A percentile compares a stretch with the other conserved stretches of the same genome.
phyloP scores from a whole-genome alignment of 2,113 vertebrate species.

The Phalacrocorax pelagicus region DNA sequence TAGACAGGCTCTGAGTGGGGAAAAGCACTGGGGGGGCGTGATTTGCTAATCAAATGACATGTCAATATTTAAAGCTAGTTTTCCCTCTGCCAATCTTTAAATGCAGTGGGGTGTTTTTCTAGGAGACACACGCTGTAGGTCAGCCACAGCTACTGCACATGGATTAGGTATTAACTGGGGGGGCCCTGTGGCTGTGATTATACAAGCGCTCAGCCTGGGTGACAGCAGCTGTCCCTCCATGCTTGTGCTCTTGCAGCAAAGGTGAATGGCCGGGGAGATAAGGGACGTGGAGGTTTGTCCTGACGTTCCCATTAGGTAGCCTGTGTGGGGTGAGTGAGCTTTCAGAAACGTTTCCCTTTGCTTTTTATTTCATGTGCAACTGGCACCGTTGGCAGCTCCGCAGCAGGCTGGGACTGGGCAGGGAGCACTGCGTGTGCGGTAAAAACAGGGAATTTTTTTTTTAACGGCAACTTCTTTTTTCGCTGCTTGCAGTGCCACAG shows the following conservation, averaged over 20 bases:
- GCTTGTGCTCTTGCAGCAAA: background rate
- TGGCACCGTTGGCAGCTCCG: background rate
- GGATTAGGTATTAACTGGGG: slow-evolving; percentile 60
- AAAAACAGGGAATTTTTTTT: background rate
- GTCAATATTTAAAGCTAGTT: background rate
- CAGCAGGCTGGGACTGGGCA: background rate
- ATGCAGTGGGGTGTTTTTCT: background rate
- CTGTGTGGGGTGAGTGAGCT: background rate
- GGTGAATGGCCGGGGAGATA: background rate
- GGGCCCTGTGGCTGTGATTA: slow-evolving; percentile 30
- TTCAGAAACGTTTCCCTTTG: background rate
- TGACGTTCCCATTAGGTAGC: background rate
- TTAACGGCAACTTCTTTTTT: background rate
- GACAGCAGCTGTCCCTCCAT: background rate
- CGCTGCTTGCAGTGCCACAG: background rate
- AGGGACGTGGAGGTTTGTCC: background rate
- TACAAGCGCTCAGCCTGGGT: background rate
- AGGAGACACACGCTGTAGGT: background rate
- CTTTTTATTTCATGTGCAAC: background rate
- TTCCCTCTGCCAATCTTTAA: background rate
- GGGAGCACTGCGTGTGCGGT: background rate
- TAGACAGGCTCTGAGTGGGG: background rate
- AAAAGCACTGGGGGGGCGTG: background rate
- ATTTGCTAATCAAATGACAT: background rate
- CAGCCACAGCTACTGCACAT: background rate